These are phyloP conservation scores for Craniophora ligustri DNA, from an alignment of 2,888 invertebrate genomes.

Conservation along the genomic window DNA sequence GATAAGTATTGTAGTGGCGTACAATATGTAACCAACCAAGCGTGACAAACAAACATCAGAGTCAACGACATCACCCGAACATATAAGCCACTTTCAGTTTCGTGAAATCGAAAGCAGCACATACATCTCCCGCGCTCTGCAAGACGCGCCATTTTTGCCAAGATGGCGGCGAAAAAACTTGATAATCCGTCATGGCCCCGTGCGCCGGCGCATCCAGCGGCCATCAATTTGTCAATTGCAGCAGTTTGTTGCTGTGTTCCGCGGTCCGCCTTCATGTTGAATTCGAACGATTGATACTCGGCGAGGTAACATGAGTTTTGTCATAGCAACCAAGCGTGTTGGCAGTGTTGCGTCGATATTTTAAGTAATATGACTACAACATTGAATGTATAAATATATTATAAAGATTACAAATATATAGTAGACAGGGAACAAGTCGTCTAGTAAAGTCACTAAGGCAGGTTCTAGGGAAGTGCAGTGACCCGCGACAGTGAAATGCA, in stretches of 20 bases:
- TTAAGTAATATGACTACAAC: conserved; percentile 3
- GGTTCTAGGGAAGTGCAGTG: conserved; percentile 69
- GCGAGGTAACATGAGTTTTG: conserved; percentile 18
- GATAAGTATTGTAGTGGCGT: conserved; percentile 69
- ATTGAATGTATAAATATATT: background rate
- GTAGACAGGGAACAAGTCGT: conserved; percentile 7
- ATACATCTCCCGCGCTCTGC: conserved; percentile 75
- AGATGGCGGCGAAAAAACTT: conserved; percentile 79
- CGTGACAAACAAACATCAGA: conserved; percentile 86
- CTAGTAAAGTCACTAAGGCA: conserved; percentile 19
- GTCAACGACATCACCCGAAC: conserved; percentile 87
- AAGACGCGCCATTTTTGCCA: conserved; percentile 78
- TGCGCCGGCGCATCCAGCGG: conserved; percentile 66
- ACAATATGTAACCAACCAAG: conserved; percentile 74
- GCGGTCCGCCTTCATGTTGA: conserved; percentile 54
- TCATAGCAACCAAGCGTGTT: conserved; percentile 12
- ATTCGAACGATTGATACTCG: conserved; percentile 39
- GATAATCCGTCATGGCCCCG: conserved; percentile 78
- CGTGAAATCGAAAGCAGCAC: conserved; percentile 85
- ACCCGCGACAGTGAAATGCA: conserved; percentile 80
- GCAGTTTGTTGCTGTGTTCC: conserved; percentile 55
- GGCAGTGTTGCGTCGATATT: conserved; percentile 8
- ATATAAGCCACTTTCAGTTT: conserved; percentile 85
- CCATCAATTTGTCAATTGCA: conserved; percentile 78
- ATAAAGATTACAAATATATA: background rate